Evolutionary conservation across 1,140 invertebrate species (phyloP).

Genomic region (Trichomalopsis sarcophagae): DNA sequence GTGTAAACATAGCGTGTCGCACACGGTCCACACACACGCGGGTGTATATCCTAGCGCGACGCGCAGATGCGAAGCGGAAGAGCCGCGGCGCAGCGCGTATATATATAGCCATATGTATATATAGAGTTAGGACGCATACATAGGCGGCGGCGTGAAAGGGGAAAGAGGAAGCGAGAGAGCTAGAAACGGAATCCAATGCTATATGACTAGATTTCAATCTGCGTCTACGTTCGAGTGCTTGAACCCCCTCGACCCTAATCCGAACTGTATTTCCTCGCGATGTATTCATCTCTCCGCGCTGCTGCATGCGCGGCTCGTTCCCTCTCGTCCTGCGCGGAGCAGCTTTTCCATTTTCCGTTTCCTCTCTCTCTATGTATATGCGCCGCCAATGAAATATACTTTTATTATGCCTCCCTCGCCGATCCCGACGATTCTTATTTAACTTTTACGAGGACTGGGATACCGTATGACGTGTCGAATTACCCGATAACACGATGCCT

Average conservation of each 20-base stretch:
- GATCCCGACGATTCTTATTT: constrained; percentile 4
- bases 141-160: neutral
- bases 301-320: neutral
- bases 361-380: neutral
- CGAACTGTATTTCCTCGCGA: constrained; percentile 35
- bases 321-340: neutral
- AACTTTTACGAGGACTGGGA: neutral
- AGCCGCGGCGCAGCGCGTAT: neutral
- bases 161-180: constrained; percentile 6
- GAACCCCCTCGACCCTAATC: constrained; percentile 45
- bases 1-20: constrained; percentile 45
- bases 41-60: neutral
- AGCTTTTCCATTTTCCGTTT: constrained; percentile 37
- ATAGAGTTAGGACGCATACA: constrained; percentile 17
- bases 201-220: constrained; percentile 63
- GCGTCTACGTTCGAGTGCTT: constrained; percentile 45
- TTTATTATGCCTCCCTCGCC: constrained; percentile 4
- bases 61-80: constrained; percentile 22
- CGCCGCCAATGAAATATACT: constrained; percentile 34
- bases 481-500: too few relatives aligned
- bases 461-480: too few relatives aligned
- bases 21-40: constrained; percentile 6
- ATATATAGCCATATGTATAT: too few relatives aligned
- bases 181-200: constrained; percentile 29
- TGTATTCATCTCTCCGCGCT: constrained; percentile 6